Evolutionary conservation across 1,140 invertebrate genomes (phyloP).

Genomic region (Calliopsis andreniformis): DNA sequence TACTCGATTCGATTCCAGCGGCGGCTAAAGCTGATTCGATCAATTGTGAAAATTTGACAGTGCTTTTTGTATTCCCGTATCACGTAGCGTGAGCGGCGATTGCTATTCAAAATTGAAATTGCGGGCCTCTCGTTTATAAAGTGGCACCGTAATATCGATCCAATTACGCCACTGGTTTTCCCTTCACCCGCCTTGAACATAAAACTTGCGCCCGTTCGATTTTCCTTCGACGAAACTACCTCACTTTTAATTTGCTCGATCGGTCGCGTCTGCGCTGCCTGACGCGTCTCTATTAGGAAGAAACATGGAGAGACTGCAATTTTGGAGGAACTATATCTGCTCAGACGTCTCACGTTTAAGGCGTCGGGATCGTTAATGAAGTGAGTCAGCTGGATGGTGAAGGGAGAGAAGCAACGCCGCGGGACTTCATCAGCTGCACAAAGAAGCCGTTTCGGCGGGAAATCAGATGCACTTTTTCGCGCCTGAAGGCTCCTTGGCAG

Average conservation of each 20-base stretch:
- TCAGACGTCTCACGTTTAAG: too few species aligned
- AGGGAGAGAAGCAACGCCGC: slow-evolving; percentile 1
- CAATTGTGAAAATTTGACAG: slow-evolving; percentile 45
- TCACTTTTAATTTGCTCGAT: not conserved
- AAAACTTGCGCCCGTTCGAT: not conserved
- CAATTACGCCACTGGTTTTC: slow-evolving; percentile 18
- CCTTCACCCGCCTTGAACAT: not conserved
- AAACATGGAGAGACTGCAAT: too few species aligned
- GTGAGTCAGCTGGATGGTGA: not conserved
- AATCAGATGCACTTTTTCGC: slow-evolving; percentile 11
- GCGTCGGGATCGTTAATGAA: not conserved
- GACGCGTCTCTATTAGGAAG: too few species aligned
- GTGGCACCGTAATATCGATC: slow-evolving; percentile 27
- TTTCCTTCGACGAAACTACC: not conserved
- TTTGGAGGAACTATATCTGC: too few species aligned
- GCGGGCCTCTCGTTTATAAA: not conserved
- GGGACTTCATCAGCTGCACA: slow-evolving; percentile 23
- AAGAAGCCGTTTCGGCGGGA: slow-evolving; percentile 12
- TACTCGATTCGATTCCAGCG: slow-evolving; percentile 47
- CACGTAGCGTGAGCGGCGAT: slow-evolving; percentile 27
- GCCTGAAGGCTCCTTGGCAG: not conserved
- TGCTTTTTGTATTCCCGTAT: slow-evolving; percentile 43
- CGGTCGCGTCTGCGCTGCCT: too few species aligned
- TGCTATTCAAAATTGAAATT: slow-evolving; percentile 37
- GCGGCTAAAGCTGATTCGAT: slow-evolving; percentile 30